Evolutionary conservation across 2,888 invertebrate species (phyloP).

Genomic region (Zygaena filipendulae): DNA sequence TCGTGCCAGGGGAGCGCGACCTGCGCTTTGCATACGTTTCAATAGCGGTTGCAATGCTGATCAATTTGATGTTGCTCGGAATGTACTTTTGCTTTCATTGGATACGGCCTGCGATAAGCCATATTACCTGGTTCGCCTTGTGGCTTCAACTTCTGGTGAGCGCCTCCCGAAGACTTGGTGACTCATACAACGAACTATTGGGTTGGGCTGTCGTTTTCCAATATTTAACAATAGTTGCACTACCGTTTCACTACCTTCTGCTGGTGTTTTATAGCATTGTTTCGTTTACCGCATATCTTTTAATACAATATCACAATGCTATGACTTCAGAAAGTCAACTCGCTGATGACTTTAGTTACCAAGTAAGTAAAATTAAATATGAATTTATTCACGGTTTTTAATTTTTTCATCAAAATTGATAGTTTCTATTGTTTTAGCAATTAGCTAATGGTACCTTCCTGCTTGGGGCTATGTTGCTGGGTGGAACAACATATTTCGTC

Average conservation of each 20-base stretch:
- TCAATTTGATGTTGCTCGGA: constrained; percentile 31
- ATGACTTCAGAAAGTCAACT: constrained; percentile 32
- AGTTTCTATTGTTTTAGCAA: constrained; percentile 61
- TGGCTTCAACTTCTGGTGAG: constrained; percentile 45
- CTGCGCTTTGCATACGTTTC: constrained; percentile 35
- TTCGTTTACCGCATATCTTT: constrained; percentile 35
- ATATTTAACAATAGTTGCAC: constrained; percentile 78
- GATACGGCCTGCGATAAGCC: constrained; percentile 68
- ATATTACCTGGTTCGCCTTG: constrained; percentile 73
- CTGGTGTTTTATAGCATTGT: constrained; percentile 37
- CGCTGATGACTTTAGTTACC: constrained; percentile 41
- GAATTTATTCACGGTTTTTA: neutral
- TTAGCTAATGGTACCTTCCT: constrained; percentile 77
- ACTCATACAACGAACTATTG: constrained; percentile 70
- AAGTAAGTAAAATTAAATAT: constrained; percentile 42
- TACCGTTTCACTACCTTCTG: constrained; percentile 69
- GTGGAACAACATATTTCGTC: constrained; percentile 67
- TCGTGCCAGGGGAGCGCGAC: constrained; percentile 51
- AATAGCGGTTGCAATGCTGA: constrained; percentile 27
- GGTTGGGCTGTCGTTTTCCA: constrained; percentile 81
- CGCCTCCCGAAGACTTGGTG: constrained; percentile 57
- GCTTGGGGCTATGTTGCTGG: constrained; percentile 78
- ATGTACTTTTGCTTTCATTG: constrained; percentile 29
- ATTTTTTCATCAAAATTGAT: neutral
- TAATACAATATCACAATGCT: constrained; percentile 48